Base-by-base conservation (phyloP, 2,113 vertebrate species). In the Chelonoidis abingdonii region DNA sequence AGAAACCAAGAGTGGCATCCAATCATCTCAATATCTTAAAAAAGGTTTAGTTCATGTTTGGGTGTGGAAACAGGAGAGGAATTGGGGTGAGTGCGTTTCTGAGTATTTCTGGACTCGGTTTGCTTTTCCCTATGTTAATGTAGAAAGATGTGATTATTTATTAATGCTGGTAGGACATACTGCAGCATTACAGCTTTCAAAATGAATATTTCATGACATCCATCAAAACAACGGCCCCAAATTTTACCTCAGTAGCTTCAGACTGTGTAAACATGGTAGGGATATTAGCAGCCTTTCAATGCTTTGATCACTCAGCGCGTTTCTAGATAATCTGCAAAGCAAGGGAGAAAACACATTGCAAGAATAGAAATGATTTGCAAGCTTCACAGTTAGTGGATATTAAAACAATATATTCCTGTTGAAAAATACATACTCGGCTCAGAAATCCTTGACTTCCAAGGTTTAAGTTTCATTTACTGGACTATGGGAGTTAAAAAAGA, bases 171-270 rank as follows among this genome's bases (percentile, higher is more conserved):
- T 52, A 13, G 89, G 7, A 5, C 2, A 41, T 4, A 9, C 2
- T 53, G 31, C 83, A 69, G 1, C 17, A 17, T 50, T 38, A 12
- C 1, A 50, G 86, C 38, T 88, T 87, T 35, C 41, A 35, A 84
- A 56, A 8, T 1, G 3, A 47, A 12, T 6, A 35, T 62, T 81
- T 69, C 35, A 17, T 3, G n/a, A 54, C 17, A 80, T 24, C 8
- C 35, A 3, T 8, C 44, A 80, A 35, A 87, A 69, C 81, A 78
- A 22, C 8, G 4, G 79, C 4, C 5, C 31, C 69, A 31, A 0
- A n/a, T 38, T 97, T 98, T 98, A 99, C 99, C 98, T 98, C 65
- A 99, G 98, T 2, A 97, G 95, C 59, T 95, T 97, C 78, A 99
- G 97, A 44, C 97, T 95, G 4, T 52, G 84, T 54, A 99, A 95